Conservation (phyloP, 2,113 vertebrate species). For the Chascanopsetta lugubris region DNA sequence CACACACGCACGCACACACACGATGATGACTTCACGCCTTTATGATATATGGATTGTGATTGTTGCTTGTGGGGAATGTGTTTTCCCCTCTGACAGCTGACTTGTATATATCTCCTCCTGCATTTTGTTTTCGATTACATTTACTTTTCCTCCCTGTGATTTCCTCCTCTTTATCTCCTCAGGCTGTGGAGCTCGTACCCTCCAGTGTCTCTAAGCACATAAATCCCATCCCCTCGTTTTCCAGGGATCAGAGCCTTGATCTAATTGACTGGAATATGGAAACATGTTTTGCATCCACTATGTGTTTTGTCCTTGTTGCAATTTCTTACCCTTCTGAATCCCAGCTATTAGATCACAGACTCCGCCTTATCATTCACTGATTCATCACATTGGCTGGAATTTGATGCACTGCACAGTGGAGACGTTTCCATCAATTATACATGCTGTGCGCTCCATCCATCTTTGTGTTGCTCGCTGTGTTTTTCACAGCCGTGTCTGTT, state of each 20-base stretch:
- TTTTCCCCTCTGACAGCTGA: conserved; percentile 57
- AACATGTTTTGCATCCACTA: conserved; percentile 27
- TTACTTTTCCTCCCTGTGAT: conserved; percentile 42
- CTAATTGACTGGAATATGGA: conserved; percentile 33
- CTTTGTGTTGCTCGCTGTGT: conserved; percentile 46
- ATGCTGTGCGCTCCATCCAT: conserved; percentile 47
- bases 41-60: conserved; percentile 69
- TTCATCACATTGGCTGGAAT: conserved; percentile 40
- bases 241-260: conserved; percentile 27
- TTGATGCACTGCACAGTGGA: conserved; percentile 21
- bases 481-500: conserved; percentile 48
- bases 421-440: conserved; percentile 64
- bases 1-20: conserved; percentile 12
- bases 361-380: conserved; percentile 33
- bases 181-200: conserved; percentile 11
- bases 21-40: conserved; percentile 13
- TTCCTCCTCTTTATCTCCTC: conserved; percentile 42
- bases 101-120: conserved; percentile 50
- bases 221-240: conserved; percentile 37
- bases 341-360: not conserved
- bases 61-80: conserved; percentile 58
- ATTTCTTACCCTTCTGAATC: conserved; percentile 1
- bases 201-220: conserved; percentile 14
- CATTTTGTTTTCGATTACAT: conserved; percentile 54
- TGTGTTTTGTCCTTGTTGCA: conserved; percentile 6